phyloP scores from a whole-genome alignment of 2,113 vertebrate genomes.

The Brienomyrus brachyistius region DNA sequence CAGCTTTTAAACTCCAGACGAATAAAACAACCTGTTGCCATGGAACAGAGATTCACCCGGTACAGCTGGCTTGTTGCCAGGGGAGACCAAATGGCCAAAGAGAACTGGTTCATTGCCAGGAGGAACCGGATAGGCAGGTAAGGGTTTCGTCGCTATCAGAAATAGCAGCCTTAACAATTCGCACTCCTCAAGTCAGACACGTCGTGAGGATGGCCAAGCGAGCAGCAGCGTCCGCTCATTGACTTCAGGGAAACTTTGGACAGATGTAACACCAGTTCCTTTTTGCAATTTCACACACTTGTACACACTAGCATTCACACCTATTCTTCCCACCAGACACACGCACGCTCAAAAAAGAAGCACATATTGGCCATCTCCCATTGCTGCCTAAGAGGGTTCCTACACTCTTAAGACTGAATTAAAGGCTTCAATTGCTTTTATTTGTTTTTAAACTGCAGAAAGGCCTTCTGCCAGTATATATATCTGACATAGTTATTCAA shows the following conservation, averaged over 20 bases:
- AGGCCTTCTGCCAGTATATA: not conserved
- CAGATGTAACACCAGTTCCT: not conserved
- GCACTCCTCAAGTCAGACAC: not conserved
- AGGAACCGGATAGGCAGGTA: constrained; percentile 4
- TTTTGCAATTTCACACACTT: not conserved
- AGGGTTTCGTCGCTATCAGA: not conserved
- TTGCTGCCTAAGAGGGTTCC: not conserved
- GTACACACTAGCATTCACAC: not conserved
- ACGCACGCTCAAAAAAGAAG: not conserved
- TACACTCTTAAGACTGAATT: not conserved
- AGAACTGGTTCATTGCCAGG: not conserved
- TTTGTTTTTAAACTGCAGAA: not conserved
- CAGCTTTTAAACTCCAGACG: not conserved
- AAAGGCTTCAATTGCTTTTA: not conserved
- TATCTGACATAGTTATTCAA: constrained; percentile 3
- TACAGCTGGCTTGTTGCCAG: constrained; percentile 11
- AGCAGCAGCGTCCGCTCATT: not conserved
- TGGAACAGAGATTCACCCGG: not conserved
- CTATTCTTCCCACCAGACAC: not conserved
- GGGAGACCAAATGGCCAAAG: not conserved
- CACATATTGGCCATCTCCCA: not conserved
- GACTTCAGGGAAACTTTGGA: not conserved
- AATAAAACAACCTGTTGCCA: constrained; percentile 10
- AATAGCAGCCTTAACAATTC: not conserved
- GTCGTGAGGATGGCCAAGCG: not conserved